Percentiles rank a stretch among this genome's conserved stretches.
Conservation (phyloP, 2,888 invertebrate species). For the Drepanosiphum platanoidis region DNA sequence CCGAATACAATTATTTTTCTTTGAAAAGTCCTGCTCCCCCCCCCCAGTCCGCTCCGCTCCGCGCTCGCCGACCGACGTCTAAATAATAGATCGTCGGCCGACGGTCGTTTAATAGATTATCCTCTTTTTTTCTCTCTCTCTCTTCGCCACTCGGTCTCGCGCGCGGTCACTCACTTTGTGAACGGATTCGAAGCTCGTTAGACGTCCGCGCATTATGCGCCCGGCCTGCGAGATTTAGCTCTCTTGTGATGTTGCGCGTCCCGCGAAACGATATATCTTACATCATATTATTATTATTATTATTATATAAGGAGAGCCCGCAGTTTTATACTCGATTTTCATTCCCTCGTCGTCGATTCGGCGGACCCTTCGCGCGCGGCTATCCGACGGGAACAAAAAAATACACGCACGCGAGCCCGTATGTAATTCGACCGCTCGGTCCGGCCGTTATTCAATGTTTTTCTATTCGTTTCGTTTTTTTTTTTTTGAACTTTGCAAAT, state of each 20-base stretch:
- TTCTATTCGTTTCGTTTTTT: background rate
- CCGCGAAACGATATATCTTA: background rate
- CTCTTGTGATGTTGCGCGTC: background rate
- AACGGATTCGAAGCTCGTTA: constrained; percentile 60
- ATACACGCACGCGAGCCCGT: background rate
- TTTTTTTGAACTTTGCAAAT: no score
- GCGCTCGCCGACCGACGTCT: constrained; percentile 2
- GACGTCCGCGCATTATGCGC: background rate
- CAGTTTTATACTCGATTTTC: constrained; percentile 6
- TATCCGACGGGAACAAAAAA: background rate
- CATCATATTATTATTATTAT: no score
- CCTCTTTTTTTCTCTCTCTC: constrained; percentile 25
- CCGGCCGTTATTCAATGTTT: background rate
- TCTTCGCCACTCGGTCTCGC: no score
- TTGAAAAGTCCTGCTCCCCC: constrained; percentile 2
- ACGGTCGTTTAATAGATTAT: constrained; percentile 55
- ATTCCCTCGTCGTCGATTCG: background rate
- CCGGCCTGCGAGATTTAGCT: constrained; percentile 16
- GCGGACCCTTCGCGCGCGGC: background rate
- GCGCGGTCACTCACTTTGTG: constrained; percentile 54
- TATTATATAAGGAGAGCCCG: no score
- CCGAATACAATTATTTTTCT: constrained; percentile 60
- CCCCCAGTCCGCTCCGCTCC: background rate
- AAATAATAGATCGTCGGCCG: constrained; percentile 40
- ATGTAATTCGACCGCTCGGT: constrained; percentile 39